A percentile compares a stretch with the other conserved stretches of the same genome.
phyloP scores from a whole-genome alignment of 2,113 vertebrate species.

The Uria lomvia region DNA sequence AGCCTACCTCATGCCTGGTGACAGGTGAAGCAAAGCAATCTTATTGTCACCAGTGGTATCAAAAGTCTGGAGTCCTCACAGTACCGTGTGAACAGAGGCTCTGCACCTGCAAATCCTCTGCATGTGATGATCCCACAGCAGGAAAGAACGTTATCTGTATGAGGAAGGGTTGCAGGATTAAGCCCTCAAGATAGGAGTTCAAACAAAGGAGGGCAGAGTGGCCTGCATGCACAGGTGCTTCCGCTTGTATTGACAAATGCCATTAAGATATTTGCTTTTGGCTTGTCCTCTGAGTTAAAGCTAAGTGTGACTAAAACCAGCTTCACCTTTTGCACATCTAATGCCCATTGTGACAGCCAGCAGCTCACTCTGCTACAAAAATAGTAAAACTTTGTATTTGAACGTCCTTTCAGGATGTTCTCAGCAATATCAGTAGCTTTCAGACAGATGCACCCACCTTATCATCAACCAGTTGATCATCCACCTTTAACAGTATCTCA shows the following conservation, averaged over 20 bases:
- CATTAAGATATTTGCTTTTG: not conserved
- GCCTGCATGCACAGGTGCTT: not conserved
- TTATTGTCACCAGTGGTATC: not conserved
- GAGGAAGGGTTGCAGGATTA: not conserved
- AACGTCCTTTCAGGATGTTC: not conserved
- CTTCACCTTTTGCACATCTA: not conserved
- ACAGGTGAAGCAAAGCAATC: not conserved
- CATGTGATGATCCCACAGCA: not conserved
- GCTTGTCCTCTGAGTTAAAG: not conserved
- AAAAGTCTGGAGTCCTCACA: not conserved
- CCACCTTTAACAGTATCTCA: not conserved
- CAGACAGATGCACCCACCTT: not conserved
- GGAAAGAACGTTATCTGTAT: rapidly evolving
- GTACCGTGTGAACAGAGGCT: not conserved
- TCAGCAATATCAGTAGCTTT: not conserved
- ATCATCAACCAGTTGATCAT: not conserved
- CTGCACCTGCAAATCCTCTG: not conserved
- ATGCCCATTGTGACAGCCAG: not conserved
- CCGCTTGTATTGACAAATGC: not conserved
- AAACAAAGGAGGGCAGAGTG: not conserved
- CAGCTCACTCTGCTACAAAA: not conserved
- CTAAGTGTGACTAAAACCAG: not conserved
- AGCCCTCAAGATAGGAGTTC: not conserved
- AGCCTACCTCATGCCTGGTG: not conserved
- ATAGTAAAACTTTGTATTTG: not conserved